These are phyloP conservation scores for Monopterus albus DNA, from an alignment of 2,113 vertebrate genomes.

Conservation along the genomic window DNA sequence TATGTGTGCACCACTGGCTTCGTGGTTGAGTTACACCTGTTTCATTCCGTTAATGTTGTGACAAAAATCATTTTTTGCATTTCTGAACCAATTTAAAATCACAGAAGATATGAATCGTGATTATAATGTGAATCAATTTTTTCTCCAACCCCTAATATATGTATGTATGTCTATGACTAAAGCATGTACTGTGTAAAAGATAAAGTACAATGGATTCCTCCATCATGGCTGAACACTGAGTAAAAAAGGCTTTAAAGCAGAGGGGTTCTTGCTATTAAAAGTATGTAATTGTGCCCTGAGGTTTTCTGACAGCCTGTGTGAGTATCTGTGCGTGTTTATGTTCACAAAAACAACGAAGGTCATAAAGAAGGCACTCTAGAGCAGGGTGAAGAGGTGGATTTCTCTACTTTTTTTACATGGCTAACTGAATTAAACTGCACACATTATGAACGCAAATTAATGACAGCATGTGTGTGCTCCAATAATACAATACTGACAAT, in stretches of 20 bases:
- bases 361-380: constrained; percentile 18
- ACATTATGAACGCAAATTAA: neutral
- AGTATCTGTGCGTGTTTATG: neutral
- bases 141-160: no score
- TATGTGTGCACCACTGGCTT: no score
- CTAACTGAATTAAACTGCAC: neutral
- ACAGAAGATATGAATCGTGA: no score
- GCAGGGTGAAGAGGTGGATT: neutral
- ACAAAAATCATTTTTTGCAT: no score
- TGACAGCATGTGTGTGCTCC: neutral
- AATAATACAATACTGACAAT: neutral
- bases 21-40: no score
- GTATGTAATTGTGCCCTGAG: constrained; percentile 17
- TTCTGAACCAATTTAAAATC: no score
- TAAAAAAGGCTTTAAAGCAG: neutral
- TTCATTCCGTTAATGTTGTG: no score
- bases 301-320: neutral
- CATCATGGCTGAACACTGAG: constrained; percentile 4
- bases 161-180: neutral
- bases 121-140: no score
- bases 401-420: neutral
- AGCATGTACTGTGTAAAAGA: neutral
- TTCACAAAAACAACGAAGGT: constrained; percentile 22
- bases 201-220: neutral
- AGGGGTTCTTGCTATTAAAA: constrained; percentile 7